phyloP scores from a whole-genome alignment of 2,113 vertebrate species.

The Channa argus region DNA sequence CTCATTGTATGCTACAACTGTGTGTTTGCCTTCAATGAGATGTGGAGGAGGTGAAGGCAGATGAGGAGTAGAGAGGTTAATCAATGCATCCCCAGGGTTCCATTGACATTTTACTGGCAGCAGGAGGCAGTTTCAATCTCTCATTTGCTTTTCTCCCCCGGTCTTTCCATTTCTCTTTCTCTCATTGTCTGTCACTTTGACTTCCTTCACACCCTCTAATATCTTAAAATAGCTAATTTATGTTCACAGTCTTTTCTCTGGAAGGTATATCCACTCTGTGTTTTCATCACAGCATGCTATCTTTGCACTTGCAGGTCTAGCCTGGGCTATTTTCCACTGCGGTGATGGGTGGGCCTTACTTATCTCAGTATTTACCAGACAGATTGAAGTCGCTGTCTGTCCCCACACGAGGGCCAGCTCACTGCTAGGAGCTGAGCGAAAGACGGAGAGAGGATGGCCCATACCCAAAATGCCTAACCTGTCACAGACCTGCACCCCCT shows the following conservation, averaged over 20 bases:
- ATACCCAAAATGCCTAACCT: slow-evolving; percentile 78
- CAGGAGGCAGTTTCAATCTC: slow-evolving; percentile 59
- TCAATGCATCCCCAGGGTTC: slow-evolving; percentile 79
- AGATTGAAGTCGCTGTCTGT: slow-evolving; percentile 78
- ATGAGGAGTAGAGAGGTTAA: slow-evolving; percentile 75
- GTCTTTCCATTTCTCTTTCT: slow-evolving; percentile 44
- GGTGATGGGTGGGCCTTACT: slow-evolving; percentile 71
- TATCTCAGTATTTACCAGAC: slow-evolving; percentile 79
- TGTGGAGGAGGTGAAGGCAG: slow-evolving; percentile 58
- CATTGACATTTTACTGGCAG: slow-evolving; percentile 78
- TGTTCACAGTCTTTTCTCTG: slow-evolving; percentile 30
- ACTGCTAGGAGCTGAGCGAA: slow-evolving; percentile 64
- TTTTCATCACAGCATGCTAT: slow-evolving; percentile 36
- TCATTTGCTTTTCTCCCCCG: slow-evolving; percentile 58
- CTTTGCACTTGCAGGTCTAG: slow-evolving; percentile 55
- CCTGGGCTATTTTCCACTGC: slow-evolving; percentile 71
- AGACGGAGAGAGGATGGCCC: slow-evolving; percentile 76
- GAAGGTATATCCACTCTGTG: slow-evolving; percentile 27
- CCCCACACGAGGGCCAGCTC: slow-evolving; percentile 63
- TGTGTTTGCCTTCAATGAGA: slow-evolving; percentile 41
- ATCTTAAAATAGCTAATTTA: slow-evolving; percentile 53
- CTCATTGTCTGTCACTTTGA: slow-evolving; percentile 51
- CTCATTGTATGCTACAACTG: slow-evolving; percentile 40
- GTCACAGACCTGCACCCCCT: slow-evolving; percentile 75
- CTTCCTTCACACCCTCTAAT: slow-evolving; percentile 32